Evolutionary conservation across 2,113 vertebrate genomes (phyloP).

Genomic region (Urocitellus parryii): DNA sequence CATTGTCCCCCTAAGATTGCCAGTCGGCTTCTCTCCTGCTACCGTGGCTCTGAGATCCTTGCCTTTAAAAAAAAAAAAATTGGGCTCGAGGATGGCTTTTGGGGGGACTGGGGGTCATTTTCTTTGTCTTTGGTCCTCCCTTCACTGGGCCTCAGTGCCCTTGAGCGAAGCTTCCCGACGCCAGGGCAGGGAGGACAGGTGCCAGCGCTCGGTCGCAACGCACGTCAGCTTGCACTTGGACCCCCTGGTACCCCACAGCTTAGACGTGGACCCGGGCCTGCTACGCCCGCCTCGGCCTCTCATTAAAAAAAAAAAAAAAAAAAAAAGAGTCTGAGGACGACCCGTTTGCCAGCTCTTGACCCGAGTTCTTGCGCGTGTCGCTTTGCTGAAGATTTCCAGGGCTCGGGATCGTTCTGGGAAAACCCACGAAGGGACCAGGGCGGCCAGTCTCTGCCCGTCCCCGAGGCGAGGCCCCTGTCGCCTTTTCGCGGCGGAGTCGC

Average conservation of each 20-base stretch:
- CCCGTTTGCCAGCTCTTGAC: not conserved
- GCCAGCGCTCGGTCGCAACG: accelerated
- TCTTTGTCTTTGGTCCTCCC: not conserved
- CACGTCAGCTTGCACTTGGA: not conserved
- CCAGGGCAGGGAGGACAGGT: not conserved
- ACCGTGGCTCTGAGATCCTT: not conserved
- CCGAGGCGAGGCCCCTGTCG: too few species aligned
- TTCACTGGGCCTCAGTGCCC: accelerated
- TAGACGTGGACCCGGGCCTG: accelerated
- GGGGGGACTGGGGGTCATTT: accelerated
- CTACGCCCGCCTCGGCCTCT: accelerated
- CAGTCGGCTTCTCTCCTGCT: not conserved
- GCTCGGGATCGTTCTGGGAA: not conserved
- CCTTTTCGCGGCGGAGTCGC: not conserved
- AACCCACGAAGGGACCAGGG: not conserved
- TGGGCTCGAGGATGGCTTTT: not conserved
- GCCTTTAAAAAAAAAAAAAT: too few species aligned
- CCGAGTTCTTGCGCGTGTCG: not conserved
- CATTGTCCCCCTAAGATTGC: not conserved
- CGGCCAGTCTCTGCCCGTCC: too few species aligned
- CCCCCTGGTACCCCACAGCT: accelerated
- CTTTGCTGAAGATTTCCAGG: not conserved
- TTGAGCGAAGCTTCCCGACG: too few species aligned
- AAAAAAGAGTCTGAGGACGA: not conserved
- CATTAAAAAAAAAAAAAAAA: not conserved